Conservation (phyloP, 2,113 vertebrate genomes). For the Jaculus jaculus region DNA sequence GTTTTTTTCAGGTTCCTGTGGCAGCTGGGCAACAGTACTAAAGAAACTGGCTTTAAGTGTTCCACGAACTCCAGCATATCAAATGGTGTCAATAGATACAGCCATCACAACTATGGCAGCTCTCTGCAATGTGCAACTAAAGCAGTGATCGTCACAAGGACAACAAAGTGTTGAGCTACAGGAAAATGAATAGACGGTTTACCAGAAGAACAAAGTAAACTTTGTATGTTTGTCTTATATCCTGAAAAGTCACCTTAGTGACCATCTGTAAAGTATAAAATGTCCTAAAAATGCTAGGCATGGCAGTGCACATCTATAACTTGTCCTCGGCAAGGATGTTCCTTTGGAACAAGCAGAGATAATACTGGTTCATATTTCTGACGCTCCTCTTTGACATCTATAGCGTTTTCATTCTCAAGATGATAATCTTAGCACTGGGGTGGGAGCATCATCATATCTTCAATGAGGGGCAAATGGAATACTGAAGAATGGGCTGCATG, state of each 20-base stretch:
- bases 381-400: too few relatives aligned
- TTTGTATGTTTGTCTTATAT: not conserved
- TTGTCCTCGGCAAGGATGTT: too few relatives aligned
- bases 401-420: too few relatives aligned
- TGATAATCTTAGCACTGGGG: too few relatives aligned
- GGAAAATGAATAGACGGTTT: not conserved
- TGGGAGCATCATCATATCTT: too few relatives aligned
- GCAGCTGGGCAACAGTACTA: not conserved
- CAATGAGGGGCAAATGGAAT: too few relatives aligned
- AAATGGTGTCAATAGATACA: not conserved
- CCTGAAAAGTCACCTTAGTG: slow-evolving; percentile 30
- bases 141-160: not conserved
- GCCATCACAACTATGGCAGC: not conserved
- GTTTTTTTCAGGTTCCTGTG: not conserved
- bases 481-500: too few relatives aligned
- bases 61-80: not conserved
- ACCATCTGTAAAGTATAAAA: slow-evolving; percentile 18
- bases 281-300: not conserved
- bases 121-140: slow-evolving; percentile 29
- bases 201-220: slow-evolving; percentile 16
- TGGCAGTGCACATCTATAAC: not conserved
- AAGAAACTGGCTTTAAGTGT: not conserved
- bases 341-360: too few relatives aligned
- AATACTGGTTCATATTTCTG: too few relatives aligned
- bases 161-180: slow-evolving; percentile 13